Evolutionary conservation across 30 jellyfish, hydroid and myxozoan genomes (phyloP).

Genomic region (Hydractinia symbiolongicarpus): DNA sequence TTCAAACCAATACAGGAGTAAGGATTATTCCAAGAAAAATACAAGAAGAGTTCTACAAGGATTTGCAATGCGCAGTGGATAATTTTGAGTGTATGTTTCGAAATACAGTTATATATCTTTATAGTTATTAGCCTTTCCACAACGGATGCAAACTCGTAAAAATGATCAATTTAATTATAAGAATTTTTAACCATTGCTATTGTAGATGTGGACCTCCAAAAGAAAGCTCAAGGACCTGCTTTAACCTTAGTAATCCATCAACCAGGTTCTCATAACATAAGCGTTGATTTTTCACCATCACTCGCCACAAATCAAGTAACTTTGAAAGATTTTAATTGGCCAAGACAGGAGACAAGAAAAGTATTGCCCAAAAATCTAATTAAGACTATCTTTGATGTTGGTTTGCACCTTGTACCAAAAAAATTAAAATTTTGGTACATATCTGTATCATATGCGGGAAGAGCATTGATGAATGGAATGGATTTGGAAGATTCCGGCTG

Average conservation of each 20-base stretch:
- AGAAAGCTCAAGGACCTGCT: slow-evolving; percentile 13
- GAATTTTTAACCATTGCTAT: too few species aligned
- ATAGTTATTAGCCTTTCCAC: too few species aligned
- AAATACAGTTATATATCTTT: too few species aligned
- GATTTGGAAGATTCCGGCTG: neutral
- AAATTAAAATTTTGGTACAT: neutral
- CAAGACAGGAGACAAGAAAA: slow-evolving; percentile 2
- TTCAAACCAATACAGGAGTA: neutral
- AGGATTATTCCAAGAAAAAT: neutral
- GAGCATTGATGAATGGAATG: neutral
- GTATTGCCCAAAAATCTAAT: neutral
- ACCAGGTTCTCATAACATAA: neutral
- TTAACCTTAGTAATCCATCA: neutral
- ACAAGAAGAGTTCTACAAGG: neutral
- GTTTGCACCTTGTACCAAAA: neutral
- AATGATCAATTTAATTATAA: too few species aligned
- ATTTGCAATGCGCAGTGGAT: neutral
- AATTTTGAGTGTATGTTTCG: too few species aligned
- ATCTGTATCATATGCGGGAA: neutral
- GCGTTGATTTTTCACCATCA: slow-evolving; percentile 9
- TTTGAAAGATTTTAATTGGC: slow-evolving; percentile 8
- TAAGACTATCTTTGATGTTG: neutral
- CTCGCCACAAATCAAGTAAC: neutral
- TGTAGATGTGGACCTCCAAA: neutral
- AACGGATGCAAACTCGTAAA: too few species aligned